phyloP scores from a whole-genome alignment of 37 sponge, comb jelly and placozoan genomes.

The Eunapius fragilis region DNA sequence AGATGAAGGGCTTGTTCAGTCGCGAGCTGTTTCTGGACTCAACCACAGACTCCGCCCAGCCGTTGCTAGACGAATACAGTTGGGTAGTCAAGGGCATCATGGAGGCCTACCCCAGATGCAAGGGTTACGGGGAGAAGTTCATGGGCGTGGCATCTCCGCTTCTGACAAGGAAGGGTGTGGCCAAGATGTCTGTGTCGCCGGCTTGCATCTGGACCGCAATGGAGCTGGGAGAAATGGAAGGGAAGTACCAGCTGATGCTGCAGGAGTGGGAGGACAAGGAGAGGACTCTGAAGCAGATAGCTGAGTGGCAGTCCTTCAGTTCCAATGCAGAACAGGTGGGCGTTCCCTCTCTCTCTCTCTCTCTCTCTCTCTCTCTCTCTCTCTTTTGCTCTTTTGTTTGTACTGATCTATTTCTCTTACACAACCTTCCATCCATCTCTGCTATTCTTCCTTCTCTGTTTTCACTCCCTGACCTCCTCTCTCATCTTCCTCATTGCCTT shows the following conservation, averaged over 20 bases:
- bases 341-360: not conserved
- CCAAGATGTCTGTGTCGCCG: constrained; percentile 24
- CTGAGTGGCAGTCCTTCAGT: constrained; percentile 47
- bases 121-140: constrained; percentile 34
- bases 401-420: no score
- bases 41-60: constrained; percentile 28
- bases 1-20: constrained; percentile 30
- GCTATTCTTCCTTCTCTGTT: not conserved
- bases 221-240: constrained; percentile 45
- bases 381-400: not conserved
- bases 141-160: constrained; percentile 24
- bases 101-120: constrained; percentile 5
- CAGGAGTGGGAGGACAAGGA: constrained; percentile 39
- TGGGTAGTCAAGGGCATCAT: constrained; percentile 7
- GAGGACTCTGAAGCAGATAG: constrained; percentile 14
- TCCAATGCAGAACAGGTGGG: constrained; percentile 31
- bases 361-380: constrained; percentile 20
- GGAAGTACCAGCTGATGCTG: constrained; percentile 14
- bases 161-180: not conserved
- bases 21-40: not conserved
- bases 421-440: no score
- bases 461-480: not conserved
- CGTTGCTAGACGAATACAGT: constrained; percentile 24
- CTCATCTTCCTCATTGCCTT: not conserved
- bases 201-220: constrained; percentile 43